These are phyloP conservation scores for Natrix natrix DNA, from an alignment of 2,797 vertebrate genomes.

Conservation along the genomic window DNA sequence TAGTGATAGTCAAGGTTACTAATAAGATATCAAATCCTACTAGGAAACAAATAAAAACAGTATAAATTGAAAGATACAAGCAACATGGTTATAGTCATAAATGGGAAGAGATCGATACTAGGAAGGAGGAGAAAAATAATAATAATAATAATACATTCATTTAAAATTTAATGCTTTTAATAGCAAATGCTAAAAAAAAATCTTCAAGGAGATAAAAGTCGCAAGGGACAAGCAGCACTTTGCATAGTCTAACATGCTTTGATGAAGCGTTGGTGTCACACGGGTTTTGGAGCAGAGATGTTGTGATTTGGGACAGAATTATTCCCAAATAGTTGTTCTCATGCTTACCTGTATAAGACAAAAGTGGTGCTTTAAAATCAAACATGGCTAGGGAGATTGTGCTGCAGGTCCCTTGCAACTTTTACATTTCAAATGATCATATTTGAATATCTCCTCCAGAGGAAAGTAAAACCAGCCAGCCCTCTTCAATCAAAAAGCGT, in stretches of 20 bases:
- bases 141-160: too few species aligned
- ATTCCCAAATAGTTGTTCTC: not conserved
- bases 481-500: constrained; percentile 7
- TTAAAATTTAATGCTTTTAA: not conserved
- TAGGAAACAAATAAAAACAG: too few species aligned
- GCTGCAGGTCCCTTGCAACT: not conserved
- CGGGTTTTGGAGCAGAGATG: not conserved
- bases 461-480: not conserved
- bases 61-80: too few species aligned
- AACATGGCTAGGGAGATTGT: not conserved
- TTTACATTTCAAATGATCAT: not conserved
- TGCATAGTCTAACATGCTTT: not conserved
- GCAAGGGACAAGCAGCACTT: not conserved
- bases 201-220: not conserved
- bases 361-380: not conserved
- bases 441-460: not conserved
- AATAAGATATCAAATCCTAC: too few species aligned
- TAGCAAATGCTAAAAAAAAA: not conserved
- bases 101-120: too few species aligned
- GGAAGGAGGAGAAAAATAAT: too few species aligned
- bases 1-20: too few species aligned
- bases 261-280: not conserved
- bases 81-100: too few species aligned
- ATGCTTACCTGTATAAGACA: not conserved
- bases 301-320: not conserved